phyloP scores from a whole-genome alignment of 2,113 vertebrate species.

The Lophochroa leadbeateri region DNA sequence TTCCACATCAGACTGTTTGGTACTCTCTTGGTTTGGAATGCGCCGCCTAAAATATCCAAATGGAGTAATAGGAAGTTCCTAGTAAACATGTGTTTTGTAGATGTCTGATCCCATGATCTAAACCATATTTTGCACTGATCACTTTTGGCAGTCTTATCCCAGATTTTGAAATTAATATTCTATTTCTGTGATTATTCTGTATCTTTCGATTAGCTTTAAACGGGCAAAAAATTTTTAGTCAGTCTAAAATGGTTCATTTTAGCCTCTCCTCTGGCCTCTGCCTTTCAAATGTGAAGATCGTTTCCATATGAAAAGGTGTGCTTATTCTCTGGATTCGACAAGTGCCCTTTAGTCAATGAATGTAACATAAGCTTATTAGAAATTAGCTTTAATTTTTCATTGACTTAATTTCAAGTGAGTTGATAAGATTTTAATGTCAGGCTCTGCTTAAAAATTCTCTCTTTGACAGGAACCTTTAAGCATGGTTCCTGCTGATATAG shows the following conservation, averaged over 20 bases:
- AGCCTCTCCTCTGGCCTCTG: conserved; percentile 3
- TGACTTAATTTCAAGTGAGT: conserved; percentile 89
- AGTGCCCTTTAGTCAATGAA: conserved; percentile 59
- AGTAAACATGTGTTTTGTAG: conserved; percentile 40
- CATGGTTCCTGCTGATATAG: conserved; percentile 67
- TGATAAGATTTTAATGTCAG: conserved; percentile 86
- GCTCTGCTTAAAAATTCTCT: conserved; percentile 84
- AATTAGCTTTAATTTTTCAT: conserved; percentile 83
- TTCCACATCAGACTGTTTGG: background rate
- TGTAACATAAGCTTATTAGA: conserved; percentile 74
- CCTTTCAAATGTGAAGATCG: conserved; percentile 7
- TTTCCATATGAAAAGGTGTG: conserved; percentile 26
- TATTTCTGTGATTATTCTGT: conserved; percentile 54
- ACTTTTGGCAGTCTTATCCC: conserved; percentile 40
- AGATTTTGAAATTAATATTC: conserved; percentile 56
- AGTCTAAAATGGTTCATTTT: conserved; percentile 25
- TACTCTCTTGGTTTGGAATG: background rate
- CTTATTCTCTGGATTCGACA: background rate
- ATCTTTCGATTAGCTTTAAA: conserved; percentile 49
- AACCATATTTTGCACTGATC: conserved; percentile 27
- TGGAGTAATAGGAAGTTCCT: background rate
- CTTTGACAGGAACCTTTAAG: conserved; percentile 86
- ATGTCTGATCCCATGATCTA: conserved; percentile 41
- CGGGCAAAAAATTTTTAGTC: background rate
- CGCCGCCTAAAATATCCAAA: background rate